These are phyloP conservation scores for Pedetes capensis DNA, from an alignment of 2,113 vertebrate species.

Conservation along the genomic window DNA sequence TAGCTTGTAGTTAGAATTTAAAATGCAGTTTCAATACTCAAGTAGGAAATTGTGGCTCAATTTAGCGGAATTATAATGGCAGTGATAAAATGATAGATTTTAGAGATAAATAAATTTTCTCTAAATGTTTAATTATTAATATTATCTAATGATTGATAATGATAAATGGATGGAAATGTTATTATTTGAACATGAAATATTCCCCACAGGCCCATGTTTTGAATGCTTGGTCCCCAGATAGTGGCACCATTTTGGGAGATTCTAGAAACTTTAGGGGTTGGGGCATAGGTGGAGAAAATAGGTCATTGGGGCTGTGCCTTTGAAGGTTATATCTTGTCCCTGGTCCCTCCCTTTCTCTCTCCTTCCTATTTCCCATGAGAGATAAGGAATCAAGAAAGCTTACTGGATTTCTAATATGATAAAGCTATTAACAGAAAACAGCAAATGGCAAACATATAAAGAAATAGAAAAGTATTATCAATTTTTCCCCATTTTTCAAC, in stretches of 20 bases:
- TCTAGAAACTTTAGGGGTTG: too few species aligned
- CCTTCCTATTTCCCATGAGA: too few species aligned
- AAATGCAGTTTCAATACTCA: not conserved
- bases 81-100: not conserved
- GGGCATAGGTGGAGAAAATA: too few species aligned
- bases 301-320: too few species aligned
- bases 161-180: not conserved
- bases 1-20: too few species aligned
- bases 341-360: too few species aligned
- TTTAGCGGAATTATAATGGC: not conserved
- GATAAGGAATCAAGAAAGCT: not conserved
- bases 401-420: not conserved
- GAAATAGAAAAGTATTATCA: not conserved
- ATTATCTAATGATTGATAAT: not conserved
- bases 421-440: not conserved
- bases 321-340: too few species aligned
- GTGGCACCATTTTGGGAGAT: too few species aligned
- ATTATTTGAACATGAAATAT: too few species aligned
- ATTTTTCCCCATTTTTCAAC: not conserved
- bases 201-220: too few species aligned
- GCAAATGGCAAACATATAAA: not conserved
- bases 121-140: not conserved
- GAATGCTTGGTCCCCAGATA: too few species aligned
- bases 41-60: not conserved
- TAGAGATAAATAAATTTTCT: not conserved